These are phyloP conservation scores for Pteropus alecto DNA, from an alignment of 2,113 vertebrate genomes.

Conservation along the genomic window DNA sequence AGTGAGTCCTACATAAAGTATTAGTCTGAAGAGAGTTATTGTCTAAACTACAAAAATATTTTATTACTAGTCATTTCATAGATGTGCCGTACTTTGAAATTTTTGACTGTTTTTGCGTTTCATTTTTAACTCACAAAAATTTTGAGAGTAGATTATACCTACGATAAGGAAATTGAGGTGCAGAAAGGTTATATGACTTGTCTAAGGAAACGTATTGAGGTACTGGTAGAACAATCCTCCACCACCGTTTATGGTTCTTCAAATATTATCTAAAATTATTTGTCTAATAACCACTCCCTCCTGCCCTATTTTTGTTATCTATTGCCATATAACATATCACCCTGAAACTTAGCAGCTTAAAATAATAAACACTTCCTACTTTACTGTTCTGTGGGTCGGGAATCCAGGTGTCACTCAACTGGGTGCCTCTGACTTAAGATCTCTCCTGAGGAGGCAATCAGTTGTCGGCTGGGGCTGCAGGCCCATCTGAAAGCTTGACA, in stretches of 20 bases:
- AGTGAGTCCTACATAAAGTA: neutral
- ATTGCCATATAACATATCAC: neutral
- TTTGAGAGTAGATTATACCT: neutral
- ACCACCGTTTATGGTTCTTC: neutral
- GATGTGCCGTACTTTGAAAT: neutral
- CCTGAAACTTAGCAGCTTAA: neutral
- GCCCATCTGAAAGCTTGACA: neutral
- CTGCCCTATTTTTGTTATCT: neutral
- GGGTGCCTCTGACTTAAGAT: neutral
- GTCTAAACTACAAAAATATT: neutral
- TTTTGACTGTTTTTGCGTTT: neutral
- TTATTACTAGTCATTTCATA: neutral
- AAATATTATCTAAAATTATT: neutral
- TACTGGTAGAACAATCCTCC: neutral
- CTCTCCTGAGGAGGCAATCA: neutral
- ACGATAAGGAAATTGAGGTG: neutral
- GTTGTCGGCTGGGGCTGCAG: neutral
- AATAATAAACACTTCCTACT: neutral
- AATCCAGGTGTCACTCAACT: neutral
- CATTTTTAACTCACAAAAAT: neutral
- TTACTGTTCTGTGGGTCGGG: neutral
- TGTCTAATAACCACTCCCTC: neutral
- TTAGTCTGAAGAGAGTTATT: neutral
- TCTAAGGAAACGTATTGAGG: neutral
- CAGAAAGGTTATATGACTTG: neutral